Evolutionary conservation across 2,797 vertebrate species (phyloP).

Genomic region (Peromyscus melanophrys): DNA sequence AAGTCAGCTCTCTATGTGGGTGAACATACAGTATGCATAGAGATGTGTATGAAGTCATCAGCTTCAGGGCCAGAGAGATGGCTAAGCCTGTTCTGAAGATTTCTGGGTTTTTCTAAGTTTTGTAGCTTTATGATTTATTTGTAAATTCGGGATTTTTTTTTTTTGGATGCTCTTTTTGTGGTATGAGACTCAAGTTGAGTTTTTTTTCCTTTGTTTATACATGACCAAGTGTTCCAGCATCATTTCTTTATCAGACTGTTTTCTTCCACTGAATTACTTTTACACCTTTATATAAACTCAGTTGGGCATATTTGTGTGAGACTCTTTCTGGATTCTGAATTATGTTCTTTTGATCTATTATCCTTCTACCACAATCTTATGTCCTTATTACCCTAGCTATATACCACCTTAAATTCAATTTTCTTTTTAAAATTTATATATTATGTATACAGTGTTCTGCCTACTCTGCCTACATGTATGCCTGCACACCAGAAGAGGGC

Average conservation of each 20-base stretch:
- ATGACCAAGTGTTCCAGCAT: background rate
- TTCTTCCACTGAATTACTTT: background rate
- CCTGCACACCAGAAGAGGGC: background rate
- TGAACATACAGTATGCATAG: background rate
- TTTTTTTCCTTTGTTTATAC: background rate
- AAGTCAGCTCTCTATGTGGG: background rate
- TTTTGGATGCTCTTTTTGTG: background rate
- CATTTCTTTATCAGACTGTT: background rate
- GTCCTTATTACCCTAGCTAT: background rate
- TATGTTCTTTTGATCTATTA: background rate
- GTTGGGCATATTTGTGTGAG: background rate
- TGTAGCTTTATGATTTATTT: background rate
- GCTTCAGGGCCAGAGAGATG: background rate
- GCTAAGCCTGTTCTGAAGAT: background rate
- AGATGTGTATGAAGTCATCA: constrained; percentile 21
- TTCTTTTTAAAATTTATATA: background rate
- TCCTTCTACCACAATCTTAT: background rate
- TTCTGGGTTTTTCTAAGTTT: background rate
- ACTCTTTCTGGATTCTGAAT: background rate
- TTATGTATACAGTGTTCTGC: background rate
- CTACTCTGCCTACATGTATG: background rate
- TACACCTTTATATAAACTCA: background rate
- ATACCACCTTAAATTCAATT: background rate
- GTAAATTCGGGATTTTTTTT: background rate
- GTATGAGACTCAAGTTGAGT: background rate